phyloP scores from a whole-genome alignment of 2,888 invertebrate genomes.

The Drosophila cyrtoloma region DNA sequence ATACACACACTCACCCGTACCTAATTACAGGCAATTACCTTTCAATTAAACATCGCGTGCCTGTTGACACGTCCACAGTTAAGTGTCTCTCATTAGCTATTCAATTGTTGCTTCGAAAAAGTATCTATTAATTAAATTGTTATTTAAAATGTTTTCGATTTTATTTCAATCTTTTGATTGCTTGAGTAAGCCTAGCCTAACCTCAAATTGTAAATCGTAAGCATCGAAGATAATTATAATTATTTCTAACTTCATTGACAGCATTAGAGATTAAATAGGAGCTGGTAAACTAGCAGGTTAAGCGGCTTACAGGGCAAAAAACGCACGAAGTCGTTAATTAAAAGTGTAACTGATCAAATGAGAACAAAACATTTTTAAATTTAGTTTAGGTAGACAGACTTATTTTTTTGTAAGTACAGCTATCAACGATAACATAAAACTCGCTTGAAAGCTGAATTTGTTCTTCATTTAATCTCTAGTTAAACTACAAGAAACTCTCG shows the following conservation, averaged over 20 bases:
- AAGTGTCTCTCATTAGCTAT: conserved; percentile 10
- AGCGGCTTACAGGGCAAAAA: background rate
- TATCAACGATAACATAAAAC: background rate
- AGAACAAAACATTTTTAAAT: background rate
- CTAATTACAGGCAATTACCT: conserved; percentile 76
- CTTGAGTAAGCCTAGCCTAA: background rate
- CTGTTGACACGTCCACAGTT: conserved; percentile 37
- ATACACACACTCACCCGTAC: conserved; percentile 12
- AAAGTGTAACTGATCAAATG: background rate
- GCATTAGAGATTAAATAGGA: background rate
- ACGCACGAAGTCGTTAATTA: background rate
- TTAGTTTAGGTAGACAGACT: background rate
- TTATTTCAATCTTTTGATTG: conserved; percentile 3
- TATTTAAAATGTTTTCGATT: conserved; percentile 8
- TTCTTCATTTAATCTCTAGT: background rate
- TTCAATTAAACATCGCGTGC: conserved; percentile 77
- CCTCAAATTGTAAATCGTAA: background rate
- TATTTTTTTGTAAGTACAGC: background rate
- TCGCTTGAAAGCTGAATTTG: background rate
- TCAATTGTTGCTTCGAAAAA: conserved; percentile 18
- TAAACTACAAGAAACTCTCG: background rate
- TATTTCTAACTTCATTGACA: background rate
- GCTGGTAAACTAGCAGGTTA: background rate
- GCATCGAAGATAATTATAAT: background rate
- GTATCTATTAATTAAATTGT: conserved; percentile 6